These are phyloP conservation scores for Dromiciops gliroides DNA, from an alignment of 2,113 vertebrate species.

Conservation along the genomic window DNA sequence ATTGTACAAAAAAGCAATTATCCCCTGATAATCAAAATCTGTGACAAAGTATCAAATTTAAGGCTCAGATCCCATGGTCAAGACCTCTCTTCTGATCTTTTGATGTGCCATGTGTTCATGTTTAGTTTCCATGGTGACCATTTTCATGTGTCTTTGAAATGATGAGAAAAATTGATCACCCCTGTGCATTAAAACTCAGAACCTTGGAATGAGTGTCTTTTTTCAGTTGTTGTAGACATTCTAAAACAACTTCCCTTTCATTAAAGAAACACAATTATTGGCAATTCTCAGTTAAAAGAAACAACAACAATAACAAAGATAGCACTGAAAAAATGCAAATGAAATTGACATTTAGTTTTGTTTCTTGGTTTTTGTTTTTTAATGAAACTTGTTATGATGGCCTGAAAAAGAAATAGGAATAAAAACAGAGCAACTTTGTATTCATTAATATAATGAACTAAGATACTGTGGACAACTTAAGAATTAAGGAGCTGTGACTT, in stretches of 20 bases:
- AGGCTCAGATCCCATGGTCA: constrained; percentile 33
- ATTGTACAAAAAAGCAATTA: constrained; percentile 38
- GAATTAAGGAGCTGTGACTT: not conserved
- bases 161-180: constrained; percentile 56
- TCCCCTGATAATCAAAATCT: constrained; percentile 44
- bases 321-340: not conserved
- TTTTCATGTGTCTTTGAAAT: constrained; percentile 61
- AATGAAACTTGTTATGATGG: not conserved
- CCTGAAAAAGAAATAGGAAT: not conserved
- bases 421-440: not conserved
- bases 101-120: constrained; percentile 32
- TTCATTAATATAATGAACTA: constrained; percentile 20
- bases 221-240: not conserved
- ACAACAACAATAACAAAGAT: not conserved
- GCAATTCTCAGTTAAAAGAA: not conserved
- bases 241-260: not conserved
- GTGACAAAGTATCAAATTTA: constrained; percentile 53
- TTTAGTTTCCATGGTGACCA: constrained; percentile 65
- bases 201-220: constrained; percentile 35
- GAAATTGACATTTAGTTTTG: not conserved
- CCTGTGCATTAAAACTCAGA: constrained; percentile 46
- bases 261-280: not conserved
- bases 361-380: too few relatives aligned
- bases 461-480: not conserved
- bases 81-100: constrained; percentile 57